Evolutionary conservation across 2,888 invertebrate species (phyloP).

Genomic region (Parthenolecanium corni): DNA sequence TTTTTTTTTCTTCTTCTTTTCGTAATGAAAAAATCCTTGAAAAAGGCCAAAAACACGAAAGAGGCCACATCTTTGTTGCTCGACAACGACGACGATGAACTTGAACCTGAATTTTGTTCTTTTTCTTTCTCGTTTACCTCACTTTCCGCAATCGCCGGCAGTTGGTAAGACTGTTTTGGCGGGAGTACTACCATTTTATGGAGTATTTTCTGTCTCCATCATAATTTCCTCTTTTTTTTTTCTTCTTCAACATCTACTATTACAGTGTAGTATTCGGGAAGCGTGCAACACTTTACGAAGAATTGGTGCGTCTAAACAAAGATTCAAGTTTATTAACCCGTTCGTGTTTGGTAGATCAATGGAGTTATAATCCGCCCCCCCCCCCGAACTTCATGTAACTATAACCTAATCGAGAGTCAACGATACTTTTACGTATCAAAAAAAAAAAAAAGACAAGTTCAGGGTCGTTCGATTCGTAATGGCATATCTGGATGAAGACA

Average conservation of each 20-base stretch:
- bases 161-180: conserved; percentile 20
- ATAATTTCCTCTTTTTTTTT: too few species aligned
- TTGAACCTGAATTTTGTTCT: too few species aligned
- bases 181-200: conserved; percentile 1
- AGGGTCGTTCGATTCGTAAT: conserved; percentile 26
- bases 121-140: too few species aligned
- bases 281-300: conserved; percentile 12
- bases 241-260: too few species aligned
- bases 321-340: conserved; percentile 24
- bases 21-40: not conserved
- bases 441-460: conserved; percentile 16
- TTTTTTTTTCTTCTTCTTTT: too few species aligned
- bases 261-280: conserved; percentile 10
- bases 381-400: not conserved
- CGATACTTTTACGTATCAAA: conserved; percentile 13
- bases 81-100: too few species aligned
- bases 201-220: not conserved
- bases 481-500: conserved; percentile 17
- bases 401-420: not conserved
- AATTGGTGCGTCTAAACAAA: conserved; percentile 17
- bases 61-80: too few species aligned
- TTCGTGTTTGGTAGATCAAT: conserved; percentile 7
- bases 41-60: conserved; percentile 3
- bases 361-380: conserved; percentile 1
- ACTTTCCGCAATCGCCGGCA: not conserved